Conservation (phyloP, 2,113 vertebrate species). For the Microcebus tavaratra region DNA sequence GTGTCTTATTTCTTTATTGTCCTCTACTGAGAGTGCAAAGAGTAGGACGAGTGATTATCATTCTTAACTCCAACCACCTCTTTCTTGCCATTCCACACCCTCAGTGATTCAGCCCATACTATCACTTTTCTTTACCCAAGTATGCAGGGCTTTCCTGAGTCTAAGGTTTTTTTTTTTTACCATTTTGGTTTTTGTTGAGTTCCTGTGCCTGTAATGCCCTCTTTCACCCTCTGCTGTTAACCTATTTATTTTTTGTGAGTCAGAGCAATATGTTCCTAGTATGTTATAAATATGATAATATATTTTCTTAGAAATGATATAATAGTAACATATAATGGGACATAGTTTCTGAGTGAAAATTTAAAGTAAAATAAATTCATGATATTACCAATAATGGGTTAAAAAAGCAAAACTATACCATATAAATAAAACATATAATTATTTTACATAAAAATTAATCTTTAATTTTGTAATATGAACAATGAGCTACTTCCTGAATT, state of each 20-base stretch:
- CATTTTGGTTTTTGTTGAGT: not conserved
- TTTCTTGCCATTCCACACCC: not conserved
- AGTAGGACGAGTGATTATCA: not conserved
- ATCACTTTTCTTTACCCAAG: not conserved
- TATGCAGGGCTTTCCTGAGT: not conserved
- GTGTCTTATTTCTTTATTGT: not conserved
- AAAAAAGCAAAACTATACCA: not conserved
- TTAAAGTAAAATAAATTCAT: conserved; percentile 34
- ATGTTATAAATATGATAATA: not conserved
- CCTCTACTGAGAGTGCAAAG: not conserved
- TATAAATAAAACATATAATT: not conserved
- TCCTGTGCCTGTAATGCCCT: not conserved
- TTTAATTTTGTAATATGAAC: not conserved
- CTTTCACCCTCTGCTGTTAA: not conserved
- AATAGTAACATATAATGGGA: not conserved
- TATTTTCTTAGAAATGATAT: not conserved
- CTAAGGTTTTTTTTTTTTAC: not conserved
- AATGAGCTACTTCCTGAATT: not conserved
- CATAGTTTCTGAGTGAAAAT: not conserved
- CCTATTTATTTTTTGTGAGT: not conserved
- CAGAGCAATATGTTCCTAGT: not conserved
- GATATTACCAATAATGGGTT: not conserved
- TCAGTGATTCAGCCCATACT: not conserved
- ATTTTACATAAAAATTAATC: not conserved
- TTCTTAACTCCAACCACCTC: not conserved